phyloP scores from a whole-genome alignment of 1,140 invertebrate genomes.

The Liolophura sinensis region DNA sequence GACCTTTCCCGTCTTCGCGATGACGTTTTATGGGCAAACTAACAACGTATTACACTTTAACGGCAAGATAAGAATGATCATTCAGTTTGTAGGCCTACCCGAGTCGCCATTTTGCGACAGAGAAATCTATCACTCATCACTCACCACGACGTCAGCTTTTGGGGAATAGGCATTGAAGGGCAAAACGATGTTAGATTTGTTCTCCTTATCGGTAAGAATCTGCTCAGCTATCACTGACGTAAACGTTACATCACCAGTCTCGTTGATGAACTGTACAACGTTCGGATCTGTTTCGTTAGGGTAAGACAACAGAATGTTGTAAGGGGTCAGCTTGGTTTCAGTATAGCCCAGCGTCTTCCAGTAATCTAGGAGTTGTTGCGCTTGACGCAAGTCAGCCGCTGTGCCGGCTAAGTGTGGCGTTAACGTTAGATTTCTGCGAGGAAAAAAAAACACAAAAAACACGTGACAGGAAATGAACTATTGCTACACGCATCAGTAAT shows the following conservation, averaged over 20 bases:
- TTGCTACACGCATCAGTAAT: no score
- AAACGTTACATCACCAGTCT: not conserved
- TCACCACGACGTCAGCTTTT: slow-evolving; percentile 20
- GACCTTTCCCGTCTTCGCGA: no score
- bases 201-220: not conserved
- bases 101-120: not conserved
- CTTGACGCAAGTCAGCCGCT: slow-evolving; percentile 1
- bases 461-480: no score
- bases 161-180: slow-evolving; percentile 29
- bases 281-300: slow-evolving; percentile 12
- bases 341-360: slow-evolving; percentile 12
- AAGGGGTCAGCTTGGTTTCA: slow-evolving; percentile 11
- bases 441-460: not conserved
- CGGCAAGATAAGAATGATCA: no score
- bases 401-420: slow-evolving; percentile 18
- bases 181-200: slow-evolving; percentile 7
- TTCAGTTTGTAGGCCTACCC: no score
- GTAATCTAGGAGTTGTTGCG: slow-evolving; percentile 5
- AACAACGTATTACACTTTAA: no score
- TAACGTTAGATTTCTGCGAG: slow-evolving; percentile 17
- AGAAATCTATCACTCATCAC: slow-evolving; percentile 2
- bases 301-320: slow-evolving; percentile 26
- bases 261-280: slow-evolving; percentile 11
- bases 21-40: no score
- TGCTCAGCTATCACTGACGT: slow-evolving; percentile 2